These are phyloP conservation scores for Ctenopoma kingsleyae DNA, from an alignment of 2,797 vertebrate species.

Conservation along the genomic window DNA sequence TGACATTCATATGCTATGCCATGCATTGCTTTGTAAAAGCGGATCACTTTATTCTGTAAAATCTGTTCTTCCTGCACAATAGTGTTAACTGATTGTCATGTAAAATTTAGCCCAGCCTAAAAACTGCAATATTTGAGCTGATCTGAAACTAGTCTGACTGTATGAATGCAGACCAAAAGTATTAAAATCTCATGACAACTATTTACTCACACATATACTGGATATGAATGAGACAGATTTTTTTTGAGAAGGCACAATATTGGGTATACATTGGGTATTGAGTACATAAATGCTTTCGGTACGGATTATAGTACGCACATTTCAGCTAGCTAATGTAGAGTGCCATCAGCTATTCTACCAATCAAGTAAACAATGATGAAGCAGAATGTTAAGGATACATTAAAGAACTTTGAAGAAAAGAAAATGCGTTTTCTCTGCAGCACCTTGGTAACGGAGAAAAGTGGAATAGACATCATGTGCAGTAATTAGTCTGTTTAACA, in stretches of 20 bases:
- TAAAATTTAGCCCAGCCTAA: not conserved
- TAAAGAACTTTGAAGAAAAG: constrained; percentile 32
- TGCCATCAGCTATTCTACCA: constrained; percentile 29
- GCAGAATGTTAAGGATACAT: constrained; percentile 36
- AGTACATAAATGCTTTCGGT: not conserved
- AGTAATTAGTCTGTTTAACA: constrained; percentile 41
- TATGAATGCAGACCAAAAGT: not conserved
- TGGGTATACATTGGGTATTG: not conserved
- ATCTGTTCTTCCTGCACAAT: constrained; percentile 4
- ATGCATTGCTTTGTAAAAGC: constrained; percentile 29
- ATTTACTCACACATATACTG: not conserved
- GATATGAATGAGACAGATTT: not conserved
- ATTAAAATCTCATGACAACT: not conserved
- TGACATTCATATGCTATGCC: constrained; percentile 11
- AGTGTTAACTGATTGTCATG: not conserved
- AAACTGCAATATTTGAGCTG: not conserved
- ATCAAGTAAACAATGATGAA: constrained; percentile 41
- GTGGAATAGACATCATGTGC: constrained; percentile 46
- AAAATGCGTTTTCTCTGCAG: constrained; percentile 38
- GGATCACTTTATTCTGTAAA: constrained; percentile 1
- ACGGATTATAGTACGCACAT: not conserved
- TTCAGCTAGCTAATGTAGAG: constrained; percentile 8
- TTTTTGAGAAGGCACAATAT: not conserved
- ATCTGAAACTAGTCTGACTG: not conserved
- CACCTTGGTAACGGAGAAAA: constrained; percentile 25